Evolutionary conservation across 1,140 invertebrate species (phyloP).

Genomic region (Triops cancriformis): DNA sequence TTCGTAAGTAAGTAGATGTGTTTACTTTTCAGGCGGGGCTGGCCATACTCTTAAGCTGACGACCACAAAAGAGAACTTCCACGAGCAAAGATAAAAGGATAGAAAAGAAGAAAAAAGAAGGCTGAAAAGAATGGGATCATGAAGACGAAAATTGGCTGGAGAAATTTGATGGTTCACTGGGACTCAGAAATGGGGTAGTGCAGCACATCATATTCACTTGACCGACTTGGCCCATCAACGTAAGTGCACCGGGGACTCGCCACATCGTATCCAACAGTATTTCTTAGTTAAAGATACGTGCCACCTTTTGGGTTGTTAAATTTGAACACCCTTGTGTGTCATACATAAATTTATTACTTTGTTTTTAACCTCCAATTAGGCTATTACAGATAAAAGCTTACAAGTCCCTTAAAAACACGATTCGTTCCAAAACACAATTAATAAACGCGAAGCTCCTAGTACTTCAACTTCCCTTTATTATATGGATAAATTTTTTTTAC

Average conservation of each 20-base stretch:
- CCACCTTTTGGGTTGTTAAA: not conserved
- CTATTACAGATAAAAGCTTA: not conserved
- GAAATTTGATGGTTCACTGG: not conserved
- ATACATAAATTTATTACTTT: not conserved
- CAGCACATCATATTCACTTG: constrained; percentile 1
- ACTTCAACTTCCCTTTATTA: not conserved
- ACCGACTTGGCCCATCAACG: constrained; percentile 2
- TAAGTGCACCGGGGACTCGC: constrained; percentile 3
- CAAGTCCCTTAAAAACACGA: not conserved
- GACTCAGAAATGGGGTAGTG: not conserved
- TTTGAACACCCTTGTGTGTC: not conserved
- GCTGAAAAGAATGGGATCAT: not conserved
- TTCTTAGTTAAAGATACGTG: not conserved
- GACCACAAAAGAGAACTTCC: no score
- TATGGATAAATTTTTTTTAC: not conserved
- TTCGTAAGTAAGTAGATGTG: no score
- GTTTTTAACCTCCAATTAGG: not conserved
- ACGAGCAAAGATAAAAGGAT: no score
- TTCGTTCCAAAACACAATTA: not conserved
- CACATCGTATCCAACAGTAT: not conserved
- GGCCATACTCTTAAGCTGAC: no score
- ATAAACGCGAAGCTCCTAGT: not conserved
- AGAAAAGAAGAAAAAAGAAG: no score
- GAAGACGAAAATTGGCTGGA: not conserved
- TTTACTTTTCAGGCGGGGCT: no score